Base-by-base conservation (phyloP, 2,888 invertebrate species). In the Epirrhoe tristata region DNA sequence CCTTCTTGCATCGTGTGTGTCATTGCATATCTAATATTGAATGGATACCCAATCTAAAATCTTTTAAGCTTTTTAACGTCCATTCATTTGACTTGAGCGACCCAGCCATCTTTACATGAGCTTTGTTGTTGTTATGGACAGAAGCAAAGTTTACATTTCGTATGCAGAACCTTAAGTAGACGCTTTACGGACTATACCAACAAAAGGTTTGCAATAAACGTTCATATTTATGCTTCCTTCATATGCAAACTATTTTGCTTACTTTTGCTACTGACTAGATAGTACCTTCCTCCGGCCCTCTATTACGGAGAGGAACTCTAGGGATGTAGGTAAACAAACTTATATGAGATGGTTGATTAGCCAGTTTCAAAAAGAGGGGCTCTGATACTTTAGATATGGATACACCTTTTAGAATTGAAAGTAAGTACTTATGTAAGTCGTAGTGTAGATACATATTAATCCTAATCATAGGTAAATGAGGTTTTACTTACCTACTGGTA, bases 201-300 rank as follows among this genome's bases (percentile, higher is more conserved):
- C 68, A 69, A 66, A 66, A 66, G 65, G 57, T 65, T 71, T 66
- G 62, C 67, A 67, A 69, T 73, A 71, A 68, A 71, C 63, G 57
- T 65, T 62, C 43, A 64, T 71, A 69, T 73, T 71, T 71, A 68
- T 61, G 61, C 50, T 61, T 12, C 54, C 58, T 43, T 58, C 39
- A 43, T 57, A 61, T 58, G 61, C 60, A 65, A 61, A 58, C 61
- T 58, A 52, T 63, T 51, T 57, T 43, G 51, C 31, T 55, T 51
- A 56, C 58, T 59, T 32, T 24, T n/a, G 50, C 17, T 59, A 50
- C 54, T 39, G 53, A 63, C 54, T 50, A 50, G 14, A 24, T 54
- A 54, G 24, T n/a, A 6, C 46, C 39, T 43, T 43, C 39, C 12
- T 43, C 39, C 4, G 46, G 57, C 34, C n/a, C 50, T 58, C 36